A percentile compares a stretch with the other conserved stretches of the same genome.
These are phyloP conservation scores for Oryzias celebensis DNA, from an alignment of 2,113 vertebrate species.

Conservation along the genomic window DNA sequence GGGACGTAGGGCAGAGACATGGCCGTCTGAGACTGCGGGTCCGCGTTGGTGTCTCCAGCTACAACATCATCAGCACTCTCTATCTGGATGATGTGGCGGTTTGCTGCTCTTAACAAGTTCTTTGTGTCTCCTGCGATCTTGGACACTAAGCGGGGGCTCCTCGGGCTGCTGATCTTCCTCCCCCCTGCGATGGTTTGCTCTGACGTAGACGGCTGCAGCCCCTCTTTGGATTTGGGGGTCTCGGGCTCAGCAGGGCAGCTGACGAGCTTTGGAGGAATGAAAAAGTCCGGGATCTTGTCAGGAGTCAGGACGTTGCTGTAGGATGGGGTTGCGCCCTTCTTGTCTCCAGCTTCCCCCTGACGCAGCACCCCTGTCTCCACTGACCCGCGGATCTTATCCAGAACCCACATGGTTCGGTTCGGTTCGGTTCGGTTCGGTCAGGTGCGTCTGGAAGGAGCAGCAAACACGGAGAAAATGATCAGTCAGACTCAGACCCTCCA, in stretches of 20 bases:
- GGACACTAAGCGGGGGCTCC: slow-evolving; percentile 84
- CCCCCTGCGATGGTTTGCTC: slow-evolving; percentile 81
- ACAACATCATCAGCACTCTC: slow-evolving; percentile 90
- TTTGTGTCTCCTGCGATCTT: slow-evolving; percentile 83
- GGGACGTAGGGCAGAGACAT: slow-evolving; percentile 92
- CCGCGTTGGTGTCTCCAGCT: slow-evolving; percentile 80
- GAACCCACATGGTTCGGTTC: slow-evolving; percentile 85
- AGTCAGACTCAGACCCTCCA: slow-evolving; percentile 29
- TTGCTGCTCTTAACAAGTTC: slow-evolving; percentile 81
- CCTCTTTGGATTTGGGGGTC: slow-evolving; percentile 62
- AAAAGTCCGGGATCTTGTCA: slow-evolving; percentile 96
- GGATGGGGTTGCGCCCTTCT: slow-evolving; percentile 70
- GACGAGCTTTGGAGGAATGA: slow-evolving; percentile 92
- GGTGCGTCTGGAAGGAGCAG: slow-evolving; percentile 59
- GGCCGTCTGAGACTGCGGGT: slow-evolving; percentile 88
- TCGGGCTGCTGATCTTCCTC: slow-evolving; percentile 81
- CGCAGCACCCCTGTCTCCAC: slow-evolving; percentile 82
- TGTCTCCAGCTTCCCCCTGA: slow-evolving; percentile 76
- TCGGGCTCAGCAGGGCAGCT: slow-evolving; percentile 80
- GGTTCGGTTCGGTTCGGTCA: slow-evolving; percentile 44
- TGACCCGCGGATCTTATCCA: slow-evolving; percentile 90
- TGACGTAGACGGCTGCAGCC: slow-evolving; percentile 72
- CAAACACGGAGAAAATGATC: slow-evolving; percentile 24
- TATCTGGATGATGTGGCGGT: slow-evolving; percentile 93
- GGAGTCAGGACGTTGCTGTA: slow-evolving; percentile 97